Percentiles rank a stretch among this genome's conserved stretches.
Conservation (phyloP, 2,888 invertebrate genomes). For the Malacosoma neustria region DNA sequence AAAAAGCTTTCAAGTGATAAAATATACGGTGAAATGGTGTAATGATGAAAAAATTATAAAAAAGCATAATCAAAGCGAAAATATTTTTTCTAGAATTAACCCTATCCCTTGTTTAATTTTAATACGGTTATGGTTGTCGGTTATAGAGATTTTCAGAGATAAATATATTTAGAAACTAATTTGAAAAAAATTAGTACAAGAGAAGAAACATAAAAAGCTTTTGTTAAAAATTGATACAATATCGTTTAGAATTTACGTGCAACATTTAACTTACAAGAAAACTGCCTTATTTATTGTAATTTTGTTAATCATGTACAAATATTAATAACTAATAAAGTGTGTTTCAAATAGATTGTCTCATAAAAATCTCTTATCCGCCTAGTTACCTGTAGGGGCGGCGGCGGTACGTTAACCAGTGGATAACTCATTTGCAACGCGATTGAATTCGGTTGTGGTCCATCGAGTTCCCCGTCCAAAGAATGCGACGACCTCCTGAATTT, state of each 20-base stretch:
- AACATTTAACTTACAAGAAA: too few species aligned
- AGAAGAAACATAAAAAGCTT: too few species aligned
- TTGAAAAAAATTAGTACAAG: too few species aligned
- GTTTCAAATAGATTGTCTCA: neutral
- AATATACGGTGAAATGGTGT: neutral
- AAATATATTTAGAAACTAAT: too few species aligned
- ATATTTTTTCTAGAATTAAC: neutral
- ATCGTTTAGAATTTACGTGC: too few species aligned
- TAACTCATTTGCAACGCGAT: conserved; percentile 79
- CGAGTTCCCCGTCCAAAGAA: conserved; percentile 54
- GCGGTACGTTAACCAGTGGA: conserved; percentile 75
- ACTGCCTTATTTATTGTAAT: too few species aligned
- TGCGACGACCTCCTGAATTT: conserved; percentile 48
- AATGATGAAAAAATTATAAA: neutral
- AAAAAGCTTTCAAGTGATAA: neutral
- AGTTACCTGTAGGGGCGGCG: conserved; percentile 60
- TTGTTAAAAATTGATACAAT: too few species aligned
- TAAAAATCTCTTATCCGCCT: neutral
- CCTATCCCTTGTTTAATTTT: neutral
- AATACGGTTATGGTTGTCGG: neutral
- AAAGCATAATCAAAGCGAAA: neutral
- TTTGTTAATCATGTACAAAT: too few species aligned
- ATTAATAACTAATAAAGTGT: too few species aligned
- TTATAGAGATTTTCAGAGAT: neutral
- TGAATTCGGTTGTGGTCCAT: conserved; percentile 71